These are phyloP conservation scores for Dusona sp. DNA, from an alignment of 2,888 invertebrate genomes.

Conservation along the genomic window DNA sequence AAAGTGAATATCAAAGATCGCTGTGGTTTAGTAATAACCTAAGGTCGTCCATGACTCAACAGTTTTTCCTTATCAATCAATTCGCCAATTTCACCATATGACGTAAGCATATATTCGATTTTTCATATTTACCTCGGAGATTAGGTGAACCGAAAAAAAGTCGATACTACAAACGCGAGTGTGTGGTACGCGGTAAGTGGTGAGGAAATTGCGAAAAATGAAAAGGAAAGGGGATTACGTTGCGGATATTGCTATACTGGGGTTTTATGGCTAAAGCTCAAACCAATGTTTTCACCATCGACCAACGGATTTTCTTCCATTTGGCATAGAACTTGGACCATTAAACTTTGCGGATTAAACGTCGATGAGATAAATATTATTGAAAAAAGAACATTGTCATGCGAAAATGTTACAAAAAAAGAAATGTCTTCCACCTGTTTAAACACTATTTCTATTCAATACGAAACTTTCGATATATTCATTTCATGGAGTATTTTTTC, in stretches of 20 bases:
- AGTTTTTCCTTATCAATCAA: conserved; percentile 8
- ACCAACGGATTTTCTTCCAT: conserved; percentile 11
- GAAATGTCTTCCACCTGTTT: neutral
- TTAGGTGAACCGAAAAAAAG: conserved; percentile 11
- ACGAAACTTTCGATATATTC: neutral
- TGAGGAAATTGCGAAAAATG: conserved; percentile 22
- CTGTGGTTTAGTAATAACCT: neutral
- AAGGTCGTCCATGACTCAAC: neutral
- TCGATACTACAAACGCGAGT: neutral
- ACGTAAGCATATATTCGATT: conserved; percentile 12
- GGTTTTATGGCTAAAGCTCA: neutral
- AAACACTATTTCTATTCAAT: neutral
- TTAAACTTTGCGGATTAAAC: neutral
- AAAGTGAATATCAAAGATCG: neutral
- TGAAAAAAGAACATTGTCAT: neutral
- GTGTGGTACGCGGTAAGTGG: neutral
- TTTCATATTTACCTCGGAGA: conserved; percentile 41
- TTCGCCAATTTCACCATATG: conserved; percentile 1
- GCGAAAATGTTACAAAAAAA: neutral
- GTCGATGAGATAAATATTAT: neutral
- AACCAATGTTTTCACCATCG: conserved; percentile 30
- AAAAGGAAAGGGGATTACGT: conserved; percentile 25
- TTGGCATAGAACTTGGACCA: neutral
- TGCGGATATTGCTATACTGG: neutral
- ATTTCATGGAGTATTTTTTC: neutral